These are phyloP conservation scores for Mesitornis unicolor DNA, from an alignment of 2,113 vertebrate species.

Conservation along the genomic window DNA sequence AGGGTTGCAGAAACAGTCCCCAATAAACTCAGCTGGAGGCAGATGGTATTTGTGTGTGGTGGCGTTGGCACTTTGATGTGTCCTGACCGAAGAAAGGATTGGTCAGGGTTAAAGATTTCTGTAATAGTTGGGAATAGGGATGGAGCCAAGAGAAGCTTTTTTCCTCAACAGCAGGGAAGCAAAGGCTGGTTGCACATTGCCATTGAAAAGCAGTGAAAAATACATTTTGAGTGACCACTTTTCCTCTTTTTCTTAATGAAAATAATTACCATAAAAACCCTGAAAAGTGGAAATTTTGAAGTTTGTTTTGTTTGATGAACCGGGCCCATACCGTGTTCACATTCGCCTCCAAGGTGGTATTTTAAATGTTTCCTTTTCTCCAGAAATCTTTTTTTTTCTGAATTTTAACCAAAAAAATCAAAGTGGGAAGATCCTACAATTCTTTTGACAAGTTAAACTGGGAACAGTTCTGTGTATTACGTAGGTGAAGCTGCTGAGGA, in stretches of 20 bases:
- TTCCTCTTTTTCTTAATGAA: not conserved
- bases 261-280: not conserved
- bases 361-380: not conserved
- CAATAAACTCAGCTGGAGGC: not conserved
- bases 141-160: not conserved
- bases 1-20: not conserved
- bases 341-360: not conserved
- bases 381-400: not conserved
- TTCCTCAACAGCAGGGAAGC: not conserved
- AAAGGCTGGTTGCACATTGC: not conserved
- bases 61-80: accelerated
- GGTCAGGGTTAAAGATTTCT: not conserved
- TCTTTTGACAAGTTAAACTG: not conserved
- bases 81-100: not conserved
- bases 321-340: not conserved
- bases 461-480: not conserved
- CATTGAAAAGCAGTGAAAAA: not conserved
- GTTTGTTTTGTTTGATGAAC: not conserved
- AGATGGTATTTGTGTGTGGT: not conserved
- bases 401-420: not conserved
- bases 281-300: not conserved
- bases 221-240: not conserved
- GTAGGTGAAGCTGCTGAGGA: not conserved
- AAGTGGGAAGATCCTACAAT: not conserved
- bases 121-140: not conserved